Base-by-base conservation (phyloP, 1,140 invertebrate genomes). In the Bathynomus jamesi region DNA sequence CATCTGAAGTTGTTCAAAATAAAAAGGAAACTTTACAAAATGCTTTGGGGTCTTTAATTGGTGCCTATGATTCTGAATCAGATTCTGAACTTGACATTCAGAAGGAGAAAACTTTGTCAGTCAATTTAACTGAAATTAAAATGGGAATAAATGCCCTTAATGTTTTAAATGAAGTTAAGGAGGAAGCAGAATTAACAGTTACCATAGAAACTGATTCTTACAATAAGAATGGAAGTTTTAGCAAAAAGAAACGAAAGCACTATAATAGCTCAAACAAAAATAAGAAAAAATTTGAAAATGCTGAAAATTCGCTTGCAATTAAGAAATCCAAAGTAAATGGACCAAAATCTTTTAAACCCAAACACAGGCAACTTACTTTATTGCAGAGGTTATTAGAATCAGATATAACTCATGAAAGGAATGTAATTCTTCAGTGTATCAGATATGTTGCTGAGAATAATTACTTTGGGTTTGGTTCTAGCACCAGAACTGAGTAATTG, bases 21-120 rank as follows among this genome's bases (percentile, higher is more conserved):
- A 63, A 24, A 28, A 7, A 1, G n/a, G 30, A 65, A 4, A 31
- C 70, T 10, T 60, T 74, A 10, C 68, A 69, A 40, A 69, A 69
- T 70, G 72, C 72, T 21, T 29, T 74, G 27, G 72, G 72, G n/a
- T 67, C 65, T 7, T 61, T 74, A 28, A 74, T 74, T 68, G 72
- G 64, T 40, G 65, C 72, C 21, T 74, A 74, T n/a, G 24, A n/a
- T 29, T 25, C n/a, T 17, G 28, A 61, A 61, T 29, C 62, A 62
- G 21, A 3, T 30, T 17, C 28, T 31, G 30, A 27, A 13, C 11
- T 1, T 30, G 60, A 28, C 17, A 62, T 11, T 31, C 27, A n/a
- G 8, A 63, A 11, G 21, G 21, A 11, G 10, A 13, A 29, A 21
- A 30, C 64, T 65, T 13, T 13, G 5, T 24, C n/a, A 29, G 28